Evolutionary conservation across 2,888 invertebrate genomes (phyloP).

Genomic region (Protodeltote pygarga): DNA sequence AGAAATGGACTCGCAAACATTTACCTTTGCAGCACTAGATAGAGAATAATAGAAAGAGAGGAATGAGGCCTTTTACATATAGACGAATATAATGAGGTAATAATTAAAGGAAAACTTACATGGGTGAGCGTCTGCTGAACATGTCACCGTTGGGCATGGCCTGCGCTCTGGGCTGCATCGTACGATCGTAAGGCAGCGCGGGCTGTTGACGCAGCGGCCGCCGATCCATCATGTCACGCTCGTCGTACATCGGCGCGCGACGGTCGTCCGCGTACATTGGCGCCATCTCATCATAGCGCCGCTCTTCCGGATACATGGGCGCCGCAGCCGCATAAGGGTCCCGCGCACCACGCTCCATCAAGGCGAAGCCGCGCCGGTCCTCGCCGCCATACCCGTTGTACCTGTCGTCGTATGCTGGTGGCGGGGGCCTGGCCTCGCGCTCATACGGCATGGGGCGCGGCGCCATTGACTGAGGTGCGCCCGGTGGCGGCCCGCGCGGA

Average conservation of each 20-base stretch:
- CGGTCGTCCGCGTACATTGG: constrained; percentile 62
- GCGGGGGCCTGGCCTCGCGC: constrained; percentile 65
- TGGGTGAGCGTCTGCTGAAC: constrained; percentile 82
- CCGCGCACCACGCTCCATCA: constrained; percentile 73
- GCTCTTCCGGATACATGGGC: constrained; percentile 49
- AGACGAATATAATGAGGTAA: too few relatives aligned
- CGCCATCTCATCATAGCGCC: constrained; percentile 57
- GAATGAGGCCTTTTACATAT: too few relatives aligned
- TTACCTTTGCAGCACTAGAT: too few relatives aligned
- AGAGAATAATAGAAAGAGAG: too few relatives aligned
- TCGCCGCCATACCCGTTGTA: constrained; percentile 80
- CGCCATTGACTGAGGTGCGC: constrained; percentile 62
- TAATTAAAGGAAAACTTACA: constrained; percentile 59
- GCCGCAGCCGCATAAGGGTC: constrained; percentile 76
- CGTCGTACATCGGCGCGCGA: constrained; percentile 73
- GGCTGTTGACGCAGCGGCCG: constrained; percentile 60
- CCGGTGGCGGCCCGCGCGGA: constrained; percentile 65
- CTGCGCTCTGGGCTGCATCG: constrained; percentile 66
- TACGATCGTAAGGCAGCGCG: constrained; percentile 72
- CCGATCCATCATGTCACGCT: constrained; percentile 75
- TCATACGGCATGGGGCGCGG: constrained; percentile 63
- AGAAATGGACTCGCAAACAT: too few relatives aligned
- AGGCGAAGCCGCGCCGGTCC: constrained; percentile 78
- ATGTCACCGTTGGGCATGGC: constrained; percentile 80
- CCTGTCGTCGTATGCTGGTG: constrained; percentile 72